A percentile compares a stretch with the other conserved stretches of the same genome.
phyloP scores from a whole-genome alignment of 2,888 invertebrate species.

The Caenorhabditis wallacei region DNA sequence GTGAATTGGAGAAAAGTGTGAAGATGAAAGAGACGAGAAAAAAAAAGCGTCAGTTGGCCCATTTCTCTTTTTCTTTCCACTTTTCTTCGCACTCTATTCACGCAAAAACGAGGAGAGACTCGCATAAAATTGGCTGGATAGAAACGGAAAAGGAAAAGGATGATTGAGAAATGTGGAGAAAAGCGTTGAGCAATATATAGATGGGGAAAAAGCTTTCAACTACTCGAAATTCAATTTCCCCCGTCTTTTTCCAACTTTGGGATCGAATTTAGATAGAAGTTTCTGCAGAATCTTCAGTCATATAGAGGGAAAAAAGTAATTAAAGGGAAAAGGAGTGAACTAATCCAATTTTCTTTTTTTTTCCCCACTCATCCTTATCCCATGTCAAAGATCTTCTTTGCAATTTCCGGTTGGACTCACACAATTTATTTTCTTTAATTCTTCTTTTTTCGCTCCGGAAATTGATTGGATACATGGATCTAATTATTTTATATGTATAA shows the following conservation, averaged over 20 bases:
- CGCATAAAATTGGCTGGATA: constrained; percentile 41
- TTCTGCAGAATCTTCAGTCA: too few species aligned
- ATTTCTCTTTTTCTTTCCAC: background rate
- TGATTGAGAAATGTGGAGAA: constrained; percentile 20
- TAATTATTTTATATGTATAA: too few species aligned
- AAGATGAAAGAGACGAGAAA: background rate
- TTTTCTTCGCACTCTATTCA: constrained; percentile 31
- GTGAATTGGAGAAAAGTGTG: background rate
- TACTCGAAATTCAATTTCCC: constrained; percentile 59
- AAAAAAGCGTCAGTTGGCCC: constrained; percentile 5
- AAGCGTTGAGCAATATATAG: background rate
- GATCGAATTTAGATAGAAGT: background rate
- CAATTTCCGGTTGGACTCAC: constrained; percentile 26
- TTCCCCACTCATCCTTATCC: constrained; percentile 17
- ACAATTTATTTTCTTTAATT: constrained; percentile 1
- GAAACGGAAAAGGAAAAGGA: constrained; percentile 14
- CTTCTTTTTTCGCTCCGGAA: constrained; percentile 13
- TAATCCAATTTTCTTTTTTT: constrained; percentile 22
- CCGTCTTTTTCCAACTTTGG: background rate
- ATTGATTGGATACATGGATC: too few species aligned
- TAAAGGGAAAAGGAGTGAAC: background rate
- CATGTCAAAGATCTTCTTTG: constrained; percentile 22
- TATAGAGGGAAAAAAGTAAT: constrained; percentile 22
- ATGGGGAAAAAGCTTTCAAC: constrained; percentile 28
- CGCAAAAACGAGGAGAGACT: constrained; percentile 22